Percentiles rank a stretch among this genome's conserved stretches.
phyloP scores from a whole-genome alignment of 2,113 vertebrate genomes.

The Aythya baeri region DNA sequence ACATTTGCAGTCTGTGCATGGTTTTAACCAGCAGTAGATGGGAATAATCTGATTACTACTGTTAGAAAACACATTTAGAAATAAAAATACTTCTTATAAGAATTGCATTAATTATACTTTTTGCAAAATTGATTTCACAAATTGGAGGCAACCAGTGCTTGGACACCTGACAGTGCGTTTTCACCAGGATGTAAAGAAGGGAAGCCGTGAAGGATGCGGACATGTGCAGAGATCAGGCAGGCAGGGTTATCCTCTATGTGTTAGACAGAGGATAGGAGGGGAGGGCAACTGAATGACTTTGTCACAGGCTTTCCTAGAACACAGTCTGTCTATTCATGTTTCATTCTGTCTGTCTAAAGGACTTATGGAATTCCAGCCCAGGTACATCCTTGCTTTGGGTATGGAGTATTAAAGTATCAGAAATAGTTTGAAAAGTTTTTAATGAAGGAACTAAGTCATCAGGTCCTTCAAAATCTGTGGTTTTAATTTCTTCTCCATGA shows the following conservation, averaged over 20 bases:
- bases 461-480: neutral
- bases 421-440: neutral
- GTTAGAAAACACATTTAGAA: neutral
- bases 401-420: neutral
- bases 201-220: neutral
- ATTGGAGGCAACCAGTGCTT: neutral
- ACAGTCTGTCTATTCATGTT: neutral
- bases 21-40: neutral
- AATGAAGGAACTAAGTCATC: neutral
- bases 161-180: neutral
- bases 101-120: neutral
- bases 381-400: neutral
- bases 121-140: neutral
- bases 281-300: neutral
- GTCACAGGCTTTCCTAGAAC: neutral
- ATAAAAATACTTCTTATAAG: neutral
- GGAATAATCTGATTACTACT: neutral
- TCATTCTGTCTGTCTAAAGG: neutral
- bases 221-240: neutral
- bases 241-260: accelerated
- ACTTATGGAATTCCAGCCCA: neutral
- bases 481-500: neutral
- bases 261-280: neutral
- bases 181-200: neutral
- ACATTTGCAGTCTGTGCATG: neutral